Evolutionary conservation across 2,797 vertebrate genomes (phyloP).

Genomic region (Sciurus carolinensis): DNA sequence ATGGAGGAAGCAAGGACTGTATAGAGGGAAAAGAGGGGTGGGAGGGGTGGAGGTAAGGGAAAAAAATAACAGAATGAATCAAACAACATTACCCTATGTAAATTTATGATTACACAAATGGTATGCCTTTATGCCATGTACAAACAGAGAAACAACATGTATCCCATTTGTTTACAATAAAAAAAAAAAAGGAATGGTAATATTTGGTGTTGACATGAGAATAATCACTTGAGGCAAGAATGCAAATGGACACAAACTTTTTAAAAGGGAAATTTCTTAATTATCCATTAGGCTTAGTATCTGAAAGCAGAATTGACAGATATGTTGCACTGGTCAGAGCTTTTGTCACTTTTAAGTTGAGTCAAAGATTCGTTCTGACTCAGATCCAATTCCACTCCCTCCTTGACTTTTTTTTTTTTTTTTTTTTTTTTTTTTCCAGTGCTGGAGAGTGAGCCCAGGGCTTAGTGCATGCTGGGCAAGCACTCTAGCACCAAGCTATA

Average conservation of each 20-base stretch:
- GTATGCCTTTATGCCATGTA: too few relatives aligned
- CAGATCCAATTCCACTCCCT: background rate
- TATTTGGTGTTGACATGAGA: background rate
- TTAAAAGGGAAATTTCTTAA: background rate
- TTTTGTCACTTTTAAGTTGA: constrained; percentile 31
- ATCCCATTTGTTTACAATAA: too few relatives aligned
- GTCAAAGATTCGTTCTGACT: background rate
- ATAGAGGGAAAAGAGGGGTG: too few relatives aligned
- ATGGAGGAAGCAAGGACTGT: too few relatives aligned
- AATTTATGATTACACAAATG: too few relatives aligned
- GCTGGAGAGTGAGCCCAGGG: background rate
- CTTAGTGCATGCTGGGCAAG: too few relatives aligned
- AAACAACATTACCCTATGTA: too few relatives aligned
- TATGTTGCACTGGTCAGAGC: background rate
- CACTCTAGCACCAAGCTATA: background rate
- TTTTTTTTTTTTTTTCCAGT: background rate
- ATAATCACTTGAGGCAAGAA: background rate
- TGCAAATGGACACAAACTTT: background rate
- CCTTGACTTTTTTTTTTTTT: background rate
- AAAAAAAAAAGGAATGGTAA: background rate
- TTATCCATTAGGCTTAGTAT: background rate
- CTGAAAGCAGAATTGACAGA: background rate
- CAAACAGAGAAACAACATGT: too few relatives aligned
- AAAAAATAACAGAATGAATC: too few relatives aligned
- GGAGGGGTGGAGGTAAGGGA: too few relatives aligned